Base-by-base conservation (phyloP, 1,140 invertebrate genomes). In the Leptinotarsa texana region DNA sequence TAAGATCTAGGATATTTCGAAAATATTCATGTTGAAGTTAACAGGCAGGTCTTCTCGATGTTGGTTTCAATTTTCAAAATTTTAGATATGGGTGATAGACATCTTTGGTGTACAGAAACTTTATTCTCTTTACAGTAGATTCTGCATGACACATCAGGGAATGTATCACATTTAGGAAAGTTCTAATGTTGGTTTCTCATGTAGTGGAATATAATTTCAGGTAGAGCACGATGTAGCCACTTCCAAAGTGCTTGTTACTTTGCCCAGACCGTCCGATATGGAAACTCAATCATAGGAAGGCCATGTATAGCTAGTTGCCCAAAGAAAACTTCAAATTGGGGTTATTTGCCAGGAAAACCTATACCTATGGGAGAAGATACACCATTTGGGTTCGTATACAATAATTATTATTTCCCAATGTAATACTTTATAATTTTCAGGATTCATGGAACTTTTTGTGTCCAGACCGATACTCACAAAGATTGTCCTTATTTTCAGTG, bases 201-300 rank as follows among this genome's bases (percentile, higher is more conserved):
- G 8, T 42, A 42, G 33, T 42, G 33, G 8, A 42, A 42, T 42
- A 42, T 42, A 42, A 75, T 81, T 81, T 27, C 79, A 91, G 90
- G 88, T 77, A 84, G 88, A 63, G 86, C 88, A 8, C 86, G 91
- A 4, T 92, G 91, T 77, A 91, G 90, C 70, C 91, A 92, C 79
- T 92, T 91, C 79, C 88, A 91, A 85, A 91, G 90, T 72, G 89
- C 90, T 18, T 92, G 91, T 73, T 92, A 89, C 81, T 88, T 90
- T 80, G 90, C 91, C 1, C 87, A 88, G 17, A 89, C 89, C 18
- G 87, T 91, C 1, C 84, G 87, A 51, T 84, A 87, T 70, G 82
- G 83, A 57, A 81, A 88, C 27, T 87, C 86, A 5, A 86, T 90
- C 61, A 82, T 91, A 17, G 90, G 88, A 1, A 81, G 89, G 13